Base-by-base conservation (phyloP, 2,113 vertebrate species). In the Salminus brasiliensis region DNA sequence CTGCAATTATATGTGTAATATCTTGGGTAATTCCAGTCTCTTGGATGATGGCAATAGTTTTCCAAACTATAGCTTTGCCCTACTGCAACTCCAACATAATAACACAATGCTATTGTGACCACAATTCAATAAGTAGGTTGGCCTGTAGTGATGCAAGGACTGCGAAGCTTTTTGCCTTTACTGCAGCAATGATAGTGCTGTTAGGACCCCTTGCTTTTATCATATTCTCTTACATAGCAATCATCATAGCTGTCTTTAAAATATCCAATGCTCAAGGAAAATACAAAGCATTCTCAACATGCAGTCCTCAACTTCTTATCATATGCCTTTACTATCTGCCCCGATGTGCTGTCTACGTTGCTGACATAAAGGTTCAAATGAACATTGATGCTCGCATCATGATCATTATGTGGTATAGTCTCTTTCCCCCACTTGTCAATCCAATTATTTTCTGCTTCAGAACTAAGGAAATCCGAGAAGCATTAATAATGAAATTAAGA, bases 401-500 rank as follows among this genome's bases (percentile, higher is more conserved):
- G 25, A 7, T 93, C 10, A 49, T 88, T 41, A 23, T 93, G 83
- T n/a, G 89, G 63, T 93, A 93, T 72, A 92, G 92, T 79, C 62
- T 93, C 15, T 27, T 92, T 1, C 92, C 92, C 18, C 84, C 91
- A 34, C 82, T 78, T 65, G 74, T 92, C 11, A 93, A 93, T 79
- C 92, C 92, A 23, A 0, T 90, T 2, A 89, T 93, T 36, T 93
- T 93, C 16, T 91, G 88, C 80, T 86, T 93, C 2, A 92, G 88
- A 85, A 92, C 91, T 29, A 83, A 85, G 1, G 88, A 91, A 0
- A 90, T 93, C 0, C 89, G 90, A 84, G 45, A 88, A 0, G 74
- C 57, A 30, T 78, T 93, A 27, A 52, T 49, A 0, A 69, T 30
- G 29, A 84, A 80, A 57, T 63, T 86, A 15, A 87, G 63, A 63